Conservation (phyloP, 2,797 vertebrate species). For the Onychomys leucogaster region DNA sequence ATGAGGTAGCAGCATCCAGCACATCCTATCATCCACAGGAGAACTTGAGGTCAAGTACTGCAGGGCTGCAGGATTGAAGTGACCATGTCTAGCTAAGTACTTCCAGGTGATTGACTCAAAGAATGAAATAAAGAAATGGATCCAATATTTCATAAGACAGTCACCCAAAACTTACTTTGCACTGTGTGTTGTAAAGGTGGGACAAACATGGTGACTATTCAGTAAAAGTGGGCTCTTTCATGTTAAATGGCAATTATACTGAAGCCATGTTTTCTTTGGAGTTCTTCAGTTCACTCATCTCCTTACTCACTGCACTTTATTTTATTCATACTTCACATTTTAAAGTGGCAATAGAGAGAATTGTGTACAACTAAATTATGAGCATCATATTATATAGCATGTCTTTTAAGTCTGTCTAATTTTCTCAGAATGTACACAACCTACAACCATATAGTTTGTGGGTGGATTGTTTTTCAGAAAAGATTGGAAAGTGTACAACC, state of each 20-base stretch:
- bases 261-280: slow-evolving; percentile 56
- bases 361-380: slow-evolving; percentile 22
- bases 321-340: slow-evolving; percentile 15
- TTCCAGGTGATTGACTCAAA: slow-evolving; percentile 50
- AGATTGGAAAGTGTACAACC: slow-evolving; percentile 60
- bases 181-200: background rate
- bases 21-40: background rate
- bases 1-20: background rate
- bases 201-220: slow-evolving; percentile 58
- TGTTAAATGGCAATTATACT: slow-evolving; percentile 19
- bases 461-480: background rate
- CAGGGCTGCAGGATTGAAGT: background rate
- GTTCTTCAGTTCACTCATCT: background rate
- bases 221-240: slow-evolving; percentile 23
- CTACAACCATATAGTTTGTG: background rate
- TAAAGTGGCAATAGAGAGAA: background rate
- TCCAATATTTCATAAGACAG: slow-evolving; percentile 14
- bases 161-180: background rate
- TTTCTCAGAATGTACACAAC: slow-evolving; percentile 55
- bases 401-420: background rate
- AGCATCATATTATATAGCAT: background rate
- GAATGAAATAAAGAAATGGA: slow-evolving; percentile 40
- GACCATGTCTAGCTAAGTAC: background rate
- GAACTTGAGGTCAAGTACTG: background rate
- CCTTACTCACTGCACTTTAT: background rate